Evolutionary conservation across 2,797 vertebrate species (phyloP), one percentile per base, ranked within the genome.

Genomic region (Oreochromis grahami): DNA sequence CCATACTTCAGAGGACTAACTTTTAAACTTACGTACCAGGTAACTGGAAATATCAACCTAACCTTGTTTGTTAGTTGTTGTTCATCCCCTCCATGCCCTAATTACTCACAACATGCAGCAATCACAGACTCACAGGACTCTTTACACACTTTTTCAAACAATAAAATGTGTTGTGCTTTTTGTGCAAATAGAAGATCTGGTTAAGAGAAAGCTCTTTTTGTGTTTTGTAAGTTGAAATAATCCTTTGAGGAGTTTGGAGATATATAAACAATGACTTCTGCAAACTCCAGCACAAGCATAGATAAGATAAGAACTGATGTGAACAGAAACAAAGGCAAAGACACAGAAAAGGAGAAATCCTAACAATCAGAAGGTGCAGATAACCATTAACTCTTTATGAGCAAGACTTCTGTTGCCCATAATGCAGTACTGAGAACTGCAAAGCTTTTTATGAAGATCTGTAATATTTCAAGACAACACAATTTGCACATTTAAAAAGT

Each of bases 401-500:
- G 76, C 9, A 34, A 17, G 11, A 80, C 79, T 86, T 43, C 29
- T 72, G 83, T 12, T 83, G 41, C 70, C 41, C 83, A 17, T 85
- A 86, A 81, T 83, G 86, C 78, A 84, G 4, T 36, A 13, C 63
- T 8, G 60, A 38, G 63, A 86, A 60, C 32, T 83, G 77, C 48
- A 90, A 95, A 94, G 80, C 91, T 85, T 92, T 88, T 95, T 95
- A 93, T 89, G 45, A 51, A 8, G 26, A 76, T 79, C 24, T 3
- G 48, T 17, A 76, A 63, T 21, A 85, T n/a, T 36, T 19, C 6
- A 15, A 70, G 12, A 51, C 1, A 4, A 58, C 3, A 55, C 4
- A 14, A 5, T 32, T 6, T 12, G 1, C 17, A 77, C 4, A 15
- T 72, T 41, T 5, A 45, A 43, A 72, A 77, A 21, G 10, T 10